Evolutionary conservation across 2,888 invertebrate species (phyloP).

Genomic region (Coenonympha arcania): DNA sequence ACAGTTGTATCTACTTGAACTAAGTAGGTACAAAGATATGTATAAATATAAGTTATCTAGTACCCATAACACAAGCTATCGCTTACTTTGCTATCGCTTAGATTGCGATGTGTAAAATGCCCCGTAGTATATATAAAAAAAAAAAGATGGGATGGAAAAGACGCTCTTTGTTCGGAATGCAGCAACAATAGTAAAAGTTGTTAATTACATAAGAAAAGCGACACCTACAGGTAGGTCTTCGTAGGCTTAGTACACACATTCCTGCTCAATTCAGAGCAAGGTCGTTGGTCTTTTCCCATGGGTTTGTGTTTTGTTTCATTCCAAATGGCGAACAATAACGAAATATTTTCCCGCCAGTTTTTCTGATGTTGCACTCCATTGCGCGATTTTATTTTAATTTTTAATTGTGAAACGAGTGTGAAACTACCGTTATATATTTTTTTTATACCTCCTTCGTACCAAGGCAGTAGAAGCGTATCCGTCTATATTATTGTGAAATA

Average conservation of each 20-base stretch:
- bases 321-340: conserved; percentile 27
- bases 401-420: conserved; percentile 10
- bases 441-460: no score
- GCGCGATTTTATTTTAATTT: conserved; percentile 13
- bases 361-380: conserved; percentile 19
- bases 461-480: neutral
- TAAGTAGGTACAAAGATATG: no score
- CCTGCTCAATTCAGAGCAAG: conserved; percentile 24
- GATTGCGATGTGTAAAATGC: no score
- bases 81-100: no score
- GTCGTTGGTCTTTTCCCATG: conserved; percentile 24
- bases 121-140: no score
- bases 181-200: conserved; percentile 20
- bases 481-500: no score
- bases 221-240: neutral
- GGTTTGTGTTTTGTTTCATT: conserved; percentile 12
- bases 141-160: no score
- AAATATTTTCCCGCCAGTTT: conserved; percentile 27
- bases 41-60: no score
- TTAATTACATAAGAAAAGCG: conserved; percentile 6
- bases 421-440: no score
- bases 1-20: no score
- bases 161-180: neutral
- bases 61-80: no score
- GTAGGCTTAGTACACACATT: neutral